phyloP scores from a whole-genome alignment of 2,113 vertebrate genomes.

The Piprites chloris region DNA sequence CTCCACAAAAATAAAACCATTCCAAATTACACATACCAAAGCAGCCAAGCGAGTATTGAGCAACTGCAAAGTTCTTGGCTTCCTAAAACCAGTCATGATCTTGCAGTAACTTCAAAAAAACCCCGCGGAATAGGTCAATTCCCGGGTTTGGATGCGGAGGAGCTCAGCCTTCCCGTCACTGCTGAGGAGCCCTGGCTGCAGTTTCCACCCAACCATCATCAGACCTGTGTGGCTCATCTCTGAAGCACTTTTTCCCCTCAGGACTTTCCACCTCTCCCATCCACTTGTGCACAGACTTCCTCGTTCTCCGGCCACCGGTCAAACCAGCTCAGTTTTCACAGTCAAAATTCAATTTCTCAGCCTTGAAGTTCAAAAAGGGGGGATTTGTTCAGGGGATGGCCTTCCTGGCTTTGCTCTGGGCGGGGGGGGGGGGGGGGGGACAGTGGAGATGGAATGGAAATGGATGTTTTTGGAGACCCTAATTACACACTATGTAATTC shows the following conservation, averaged over 20 bases:
- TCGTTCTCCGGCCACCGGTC: accelerated
- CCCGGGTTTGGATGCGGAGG: not conserved
- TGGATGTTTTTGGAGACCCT: not conserved
- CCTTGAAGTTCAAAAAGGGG: not conserved
- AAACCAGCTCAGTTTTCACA: not conserved
- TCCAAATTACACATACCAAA: not conserved
- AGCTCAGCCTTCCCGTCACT: not conserved
- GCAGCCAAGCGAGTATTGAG: not conserved
- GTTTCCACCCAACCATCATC: not conserved
- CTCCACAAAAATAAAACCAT: not conserved
- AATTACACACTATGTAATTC: not conserved
- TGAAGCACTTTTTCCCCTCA: not conserved
- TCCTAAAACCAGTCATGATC: not conserved
- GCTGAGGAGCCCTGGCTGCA: not conserved
- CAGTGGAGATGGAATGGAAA: not conserved
- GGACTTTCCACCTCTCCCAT: not conserved
- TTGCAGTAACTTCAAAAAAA: not conserved
- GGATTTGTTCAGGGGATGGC: not conserved
- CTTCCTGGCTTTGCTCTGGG: not conserved
- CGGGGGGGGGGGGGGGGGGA: not conserved
- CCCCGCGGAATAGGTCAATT: not conserved
- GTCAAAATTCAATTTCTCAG: not conserved
- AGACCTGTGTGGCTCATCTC: not conserved
- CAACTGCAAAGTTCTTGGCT: not conserved
- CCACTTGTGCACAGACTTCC: not conserved